Evolutionary conservation across 2,888 invertebrate genomes (phyloP), one percentile per base, ranked within the genome.

Genomic region (Drosophila pseudotakahashii): DNA sequence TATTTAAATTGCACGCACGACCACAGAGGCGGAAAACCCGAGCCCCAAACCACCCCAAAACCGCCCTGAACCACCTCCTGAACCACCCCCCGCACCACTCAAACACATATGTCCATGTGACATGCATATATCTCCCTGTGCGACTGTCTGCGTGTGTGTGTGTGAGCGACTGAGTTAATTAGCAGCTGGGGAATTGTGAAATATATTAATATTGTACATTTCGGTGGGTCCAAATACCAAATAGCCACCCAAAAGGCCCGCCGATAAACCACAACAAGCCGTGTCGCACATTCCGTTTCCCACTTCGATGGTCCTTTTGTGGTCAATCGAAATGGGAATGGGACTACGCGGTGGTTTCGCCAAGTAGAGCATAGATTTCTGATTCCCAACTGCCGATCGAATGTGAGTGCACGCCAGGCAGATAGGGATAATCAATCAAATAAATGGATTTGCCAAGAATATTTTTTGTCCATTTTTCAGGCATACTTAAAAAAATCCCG

Each of bases 131-230:
- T 70, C 59, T 51, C 55, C 30, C 54, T 32, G 10, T 36, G 14
- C n/a, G 19, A 42, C 16, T 36, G 47, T 41, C 51, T 36, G 34
- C 41, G 47, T 47, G 52, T 48, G 50, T 48, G 50, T 48, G 41
- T 58, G 48, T 66, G 45, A 53, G 50, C 41, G 51, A 53, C 62
- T 62, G 47, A 72, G 87, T 88, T 84, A 88, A 84, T 84, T 84
- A 84, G 88, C 87, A 84, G 87, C 87, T 83, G 77, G 84, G 88
- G 84, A 84, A 88, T 84, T 88, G 84, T 84, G 81, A 84, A 84
- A 88, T 78, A 83, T 88, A 86, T 84, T 86, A 86, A 84, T 84
- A 86, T 85, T 82, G 78, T 88, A 79, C 85, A 85, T 74, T 79
- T 85, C 73, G 72, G 81, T 76, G 79, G 64, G 54, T 57, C 60